phyloP scores from a whole-genome alignment of 1,140 invertebrate species.

The Cephus cinctus region DNA sequence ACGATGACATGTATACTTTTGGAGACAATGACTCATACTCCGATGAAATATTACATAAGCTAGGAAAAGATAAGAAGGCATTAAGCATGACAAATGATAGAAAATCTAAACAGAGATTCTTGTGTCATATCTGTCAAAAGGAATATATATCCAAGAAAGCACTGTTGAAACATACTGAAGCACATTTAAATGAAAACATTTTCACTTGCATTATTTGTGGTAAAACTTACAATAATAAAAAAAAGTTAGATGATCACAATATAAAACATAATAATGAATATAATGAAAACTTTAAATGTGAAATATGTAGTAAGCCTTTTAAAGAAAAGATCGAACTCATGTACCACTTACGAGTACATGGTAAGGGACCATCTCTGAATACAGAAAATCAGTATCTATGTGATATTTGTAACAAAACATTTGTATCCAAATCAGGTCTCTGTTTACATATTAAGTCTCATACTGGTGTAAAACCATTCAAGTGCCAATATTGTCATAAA shows the following conservation, averaged over 20 bases:
- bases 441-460: conserved; percentile 31
- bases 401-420: conserved; percentile 32
- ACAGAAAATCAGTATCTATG: conserved; percentile 19
- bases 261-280: conserved; percentile 2
- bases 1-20: background rate
- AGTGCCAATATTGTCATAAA: conserved; percentile 27
- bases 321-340: conserved; percentile 4
- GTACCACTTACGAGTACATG: conserved; percentile 2
- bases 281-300: conserved; percentile 1
- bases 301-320: conserved; percentile 5
- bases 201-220: background rate
- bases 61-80: background rate
- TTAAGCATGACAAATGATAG: background rate
- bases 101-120: background rate
- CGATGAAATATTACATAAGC: background rate
- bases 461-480: conserved; percentile 18
- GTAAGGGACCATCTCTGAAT: conserved; percentile 1
- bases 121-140: conserved; percentile 3
- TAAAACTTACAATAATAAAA: background rate
- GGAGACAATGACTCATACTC: background rate
- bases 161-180: conserved; percentile 5
- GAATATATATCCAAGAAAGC: conserved; percentile 5
- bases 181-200: background rate
- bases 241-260: background rate
- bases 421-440: conserved; percentile 27